Percentiles rank a stretch among this genome's conserved stretches.
Evolutionary conservation across 2,113 vertebrate genomes (phyloP).

Genomic region (Gnathonemus echidnorhynchus): DNA sequence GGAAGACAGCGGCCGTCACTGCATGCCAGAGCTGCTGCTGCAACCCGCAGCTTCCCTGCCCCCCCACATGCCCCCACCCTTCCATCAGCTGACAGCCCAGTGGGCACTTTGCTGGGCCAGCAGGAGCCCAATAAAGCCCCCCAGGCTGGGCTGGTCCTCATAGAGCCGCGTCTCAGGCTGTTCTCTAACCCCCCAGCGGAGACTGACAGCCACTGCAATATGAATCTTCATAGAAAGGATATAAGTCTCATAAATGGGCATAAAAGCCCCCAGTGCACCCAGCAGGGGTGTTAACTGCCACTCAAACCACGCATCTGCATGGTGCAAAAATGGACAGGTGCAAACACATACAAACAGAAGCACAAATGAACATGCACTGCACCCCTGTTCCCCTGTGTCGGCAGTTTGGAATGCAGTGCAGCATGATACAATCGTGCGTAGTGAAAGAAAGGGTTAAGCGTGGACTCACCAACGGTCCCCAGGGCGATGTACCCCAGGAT

Average conservation of each 20-base stretch:
- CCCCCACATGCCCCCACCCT: neutral
- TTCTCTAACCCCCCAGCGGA: neutral
- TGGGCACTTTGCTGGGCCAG: neutral
- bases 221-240: neutral
- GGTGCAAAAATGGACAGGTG: no score
- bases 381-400: neutral
- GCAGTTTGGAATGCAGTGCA: neutral
- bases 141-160: neutral
- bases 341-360: neutral
- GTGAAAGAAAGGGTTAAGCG: constrained; percentile 35
- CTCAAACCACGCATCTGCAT: no score
- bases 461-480: constrained; percentile 86
- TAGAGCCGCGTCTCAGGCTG: neutral
- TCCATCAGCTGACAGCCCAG: neutral
- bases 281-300: no score
- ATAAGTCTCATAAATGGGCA: no score
- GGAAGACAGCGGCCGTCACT: neutral
- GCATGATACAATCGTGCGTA: constrained; percentile 24
- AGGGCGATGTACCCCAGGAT: constrained; percentile 84
- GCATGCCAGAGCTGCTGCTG: neutral
- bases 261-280: no score
- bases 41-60: neutral
- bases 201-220: neutral
- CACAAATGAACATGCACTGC: neutral
- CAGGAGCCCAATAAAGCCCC: neutral